Conservation (phyloP, 92 coral and sea anemone genomes). For the Hydrozoanthus gracilis region DNA sequence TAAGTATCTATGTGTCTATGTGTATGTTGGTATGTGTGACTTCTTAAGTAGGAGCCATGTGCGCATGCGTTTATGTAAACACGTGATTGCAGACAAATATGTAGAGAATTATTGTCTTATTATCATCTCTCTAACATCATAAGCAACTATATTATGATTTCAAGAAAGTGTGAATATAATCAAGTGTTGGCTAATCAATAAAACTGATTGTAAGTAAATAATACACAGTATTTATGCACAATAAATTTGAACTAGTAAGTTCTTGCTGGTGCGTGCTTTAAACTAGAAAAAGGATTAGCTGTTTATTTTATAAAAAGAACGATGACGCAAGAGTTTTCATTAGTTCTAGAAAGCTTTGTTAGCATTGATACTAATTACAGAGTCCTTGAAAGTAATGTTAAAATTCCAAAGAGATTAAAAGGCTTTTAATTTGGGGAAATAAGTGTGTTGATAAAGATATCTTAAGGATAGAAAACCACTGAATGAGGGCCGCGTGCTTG, state of each 20-base stretch:
- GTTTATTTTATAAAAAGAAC: not conserved
- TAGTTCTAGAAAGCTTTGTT: not conserved
- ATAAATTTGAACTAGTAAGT: not conserved
- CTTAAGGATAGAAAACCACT: not conserved
- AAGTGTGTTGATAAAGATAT: not conserved
- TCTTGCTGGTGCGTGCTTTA: not conserved
- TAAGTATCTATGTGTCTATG: not conserved
- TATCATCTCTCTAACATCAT: not conserved
- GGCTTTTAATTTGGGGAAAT: not conserved
- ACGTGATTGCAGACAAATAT: not conserved
- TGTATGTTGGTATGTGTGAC: not conserved
- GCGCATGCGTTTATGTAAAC: not conserved
- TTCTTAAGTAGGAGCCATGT: not conserved
- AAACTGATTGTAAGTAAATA: not conserved
- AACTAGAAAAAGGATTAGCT: no score
- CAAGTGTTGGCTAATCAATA: not conserved
- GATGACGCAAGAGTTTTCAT: not conserved
- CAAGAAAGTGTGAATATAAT: not conserved
- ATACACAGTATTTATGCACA: not conserved
- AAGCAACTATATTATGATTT: not conserved
- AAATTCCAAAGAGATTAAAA: not conserved
- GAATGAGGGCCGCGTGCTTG: not conserved
- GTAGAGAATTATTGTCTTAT: no score
- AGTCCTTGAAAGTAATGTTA: not conserved
- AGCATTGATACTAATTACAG: not conserved